Percentiles rank a stretch among this genome's conserved stretches.
Evolutionary conservation across 1,140 invertebrate genomes (phyloP).

Genomic region (Listronotus bonariensis): DNA sequence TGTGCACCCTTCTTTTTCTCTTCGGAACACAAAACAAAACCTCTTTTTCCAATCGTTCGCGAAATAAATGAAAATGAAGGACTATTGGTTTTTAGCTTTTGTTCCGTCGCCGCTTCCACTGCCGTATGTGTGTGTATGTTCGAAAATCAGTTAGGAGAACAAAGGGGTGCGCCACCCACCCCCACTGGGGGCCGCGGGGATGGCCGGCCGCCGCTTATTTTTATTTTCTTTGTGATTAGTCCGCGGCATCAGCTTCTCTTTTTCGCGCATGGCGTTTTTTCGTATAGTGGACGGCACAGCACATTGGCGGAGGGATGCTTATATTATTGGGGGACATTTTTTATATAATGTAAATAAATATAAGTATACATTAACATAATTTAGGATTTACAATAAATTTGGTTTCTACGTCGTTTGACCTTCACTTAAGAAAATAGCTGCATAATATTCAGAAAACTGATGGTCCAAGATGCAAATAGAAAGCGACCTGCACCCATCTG

Average conservation of each 20-base stretch:
- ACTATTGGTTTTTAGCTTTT: constrained; percentile 57
- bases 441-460: too few species aligned
- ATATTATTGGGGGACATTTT: too few species aligned
- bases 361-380: too few species aligned
- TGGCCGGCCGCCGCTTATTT: constrained; percentile 41
- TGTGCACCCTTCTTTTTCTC: constrained; percentile 4
- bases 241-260: constrained; percentile 52
- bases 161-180: constrained; percentile 47
- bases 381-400: too few species aligned
- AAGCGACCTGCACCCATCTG: too few species aligned
- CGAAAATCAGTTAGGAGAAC: constrained; percentile 56
- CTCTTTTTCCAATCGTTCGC: constrained; percentile 52
- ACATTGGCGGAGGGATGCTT: constrained; percentile 15
- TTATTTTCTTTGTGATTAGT: constrained; percentile 55
- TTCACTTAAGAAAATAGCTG: too few species aligned
- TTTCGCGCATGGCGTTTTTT: constrained; percentile 55
- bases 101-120: constrained; percentile 35
- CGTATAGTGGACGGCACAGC: constrained; percentile 43
- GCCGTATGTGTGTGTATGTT: constrained; percentile 46
- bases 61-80: constrained; percentile 56
- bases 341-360: too few species aligned
- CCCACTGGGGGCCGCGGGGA: constrained; percentile 34
- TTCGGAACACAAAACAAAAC: constrained; percentile 47
- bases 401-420: too few species aligned
- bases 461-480: too few species aligned